Conservation (phyloP, 2,797 vertebrate genomes). For the Rhyacichthys aspro region DNA sequence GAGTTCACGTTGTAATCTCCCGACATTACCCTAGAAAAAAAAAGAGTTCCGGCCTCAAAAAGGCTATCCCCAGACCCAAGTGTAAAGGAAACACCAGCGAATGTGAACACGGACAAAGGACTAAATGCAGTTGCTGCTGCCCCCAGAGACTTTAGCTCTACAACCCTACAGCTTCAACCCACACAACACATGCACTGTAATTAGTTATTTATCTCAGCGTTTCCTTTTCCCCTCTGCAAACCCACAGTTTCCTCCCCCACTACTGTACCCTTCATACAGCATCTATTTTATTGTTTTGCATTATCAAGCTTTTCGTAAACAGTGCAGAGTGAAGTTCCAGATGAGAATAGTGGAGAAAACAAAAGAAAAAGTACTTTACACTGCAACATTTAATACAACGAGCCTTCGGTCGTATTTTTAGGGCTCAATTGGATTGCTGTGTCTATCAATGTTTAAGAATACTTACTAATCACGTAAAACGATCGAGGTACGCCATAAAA, state of each 20-base stretch:
- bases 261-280: constrained; percentile 14
- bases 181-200: constrained; percentile 64
- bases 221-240: constrained; percentile 53
- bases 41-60: constrained; percentile 27
- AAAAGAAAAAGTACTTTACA: too few relatives aligned
- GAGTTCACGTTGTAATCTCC: constrained; percentile 9
- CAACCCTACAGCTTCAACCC: constrained; percentile 34
- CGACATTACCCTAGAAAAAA: constrained; percentile 13
- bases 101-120: constrained; percentile 61
- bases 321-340: constrained; percentile 52
- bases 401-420: too few relatives aligned
- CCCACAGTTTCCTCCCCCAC: constrained; percentile 25
- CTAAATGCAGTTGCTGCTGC: constrained; percentile 38
- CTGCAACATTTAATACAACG: too few relatives aligned
- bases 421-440: too few relatives aligned
- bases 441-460: too few relatives aligned
- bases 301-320: too few relatives aligned
- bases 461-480: too few relatives aligned
- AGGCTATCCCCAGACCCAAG: constrained; percentile 39
- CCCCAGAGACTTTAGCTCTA: constrained; percentile 47
- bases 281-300: constrained; percentile 31
- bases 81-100: constrained; percentile 73
- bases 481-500: too few relatives aligned
- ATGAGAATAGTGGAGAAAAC: constrained; percentile 59
- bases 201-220: constrained; percentile 60